These are phyloP conservation scores for Metaphire vulgaris DNA, from an alignment of 1,140 invertebrate genomes.

Conservation along the genomic window DNA sequence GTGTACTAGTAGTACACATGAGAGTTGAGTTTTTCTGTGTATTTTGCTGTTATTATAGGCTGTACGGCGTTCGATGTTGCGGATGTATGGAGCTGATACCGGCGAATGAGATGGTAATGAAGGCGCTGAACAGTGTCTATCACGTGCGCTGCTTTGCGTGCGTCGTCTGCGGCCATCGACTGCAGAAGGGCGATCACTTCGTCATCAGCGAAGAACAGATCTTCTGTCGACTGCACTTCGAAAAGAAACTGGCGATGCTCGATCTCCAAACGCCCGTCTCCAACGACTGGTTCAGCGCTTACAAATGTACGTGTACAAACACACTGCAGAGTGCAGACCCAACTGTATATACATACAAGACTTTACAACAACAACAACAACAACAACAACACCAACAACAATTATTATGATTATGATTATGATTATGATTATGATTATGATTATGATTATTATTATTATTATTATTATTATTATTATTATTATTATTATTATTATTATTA, in stretches of 20 bases:
- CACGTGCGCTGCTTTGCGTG: conserved; percentile 87
- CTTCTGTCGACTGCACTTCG: conserved; percentile 82
- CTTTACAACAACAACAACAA: too few relatives aligned
- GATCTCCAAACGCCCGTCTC: background rate
- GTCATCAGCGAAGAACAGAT: conserved; percentile 83
- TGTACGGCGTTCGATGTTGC: conserved; percentile 87
- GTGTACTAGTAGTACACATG: too few relatives aligned
- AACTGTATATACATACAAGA: too few relatives aligned
- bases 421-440: too few relatives aligned
- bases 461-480: too few relatives aligned
- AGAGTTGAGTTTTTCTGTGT: too few relatives aligned
- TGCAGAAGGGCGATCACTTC: conserved; percentile 92
- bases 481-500: too few relatives aligned
- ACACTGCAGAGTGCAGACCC: too few relatives aligned
- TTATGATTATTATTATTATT: too few relatives aligned
- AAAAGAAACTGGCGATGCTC: conserved; percentile 64
- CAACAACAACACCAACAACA: too few relatives aligned
- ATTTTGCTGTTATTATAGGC: too few relatives aligned
- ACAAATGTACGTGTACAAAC: background rate
- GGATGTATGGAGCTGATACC: conserved; percentile 79
- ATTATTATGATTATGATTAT: too few relatives aligned
- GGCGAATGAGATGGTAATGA: conserved; percentile 88
- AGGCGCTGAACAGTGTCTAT: conserved; percentile 74
- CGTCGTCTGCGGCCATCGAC: conserved; percentile 78
- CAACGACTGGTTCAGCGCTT: background rate